These are phyloP conservation scores for Micropterix aruncella DNA, from an alignment of 2,888 invertebrate genomes.

Conservation along the genomic window DNA sequence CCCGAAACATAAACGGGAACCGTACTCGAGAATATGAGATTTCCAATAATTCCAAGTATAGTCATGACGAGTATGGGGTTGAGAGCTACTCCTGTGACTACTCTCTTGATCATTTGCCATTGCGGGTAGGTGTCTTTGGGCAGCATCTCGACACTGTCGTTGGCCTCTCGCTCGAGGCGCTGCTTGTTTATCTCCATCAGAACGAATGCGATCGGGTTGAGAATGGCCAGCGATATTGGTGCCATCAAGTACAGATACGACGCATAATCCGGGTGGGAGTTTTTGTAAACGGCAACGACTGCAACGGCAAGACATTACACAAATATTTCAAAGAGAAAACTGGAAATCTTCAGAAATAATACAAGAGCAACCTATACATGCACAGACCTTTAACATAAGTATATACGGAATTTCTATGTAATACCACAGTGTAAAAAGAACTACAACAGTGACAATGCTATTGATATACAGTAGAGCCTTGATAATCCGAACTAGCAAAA, in stretches of 20 bases:
- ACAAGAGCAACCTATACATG: too few relatives aligned
- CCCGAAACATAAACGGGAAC: slow-evolving; percentile 62
- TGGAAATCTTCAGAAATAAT: background rate
- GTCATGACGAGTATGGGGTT: slow-evolving; percentile 93
- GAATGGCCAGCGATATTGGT: slow-evolving; percentile 81
- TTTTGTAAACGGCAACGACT: slow-evolving; percentile 77
- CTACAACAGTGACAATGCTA: too few relatives aligned
- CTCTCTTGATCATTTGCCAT: slow-evolving; percentile 28
- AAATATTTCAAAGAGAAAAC: slow-evolving; percentile 3
- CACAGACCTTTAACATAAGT: too few relatives aligned
- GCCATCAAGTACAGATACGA: slow-evolving; percentile 87
- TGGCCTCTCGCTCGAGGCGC: slow-evolving; percentile 17
- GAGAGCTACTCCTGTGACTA: slow-evolving; percentile 56
- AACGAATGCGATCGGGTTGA: slow-evolving; percentile 86
- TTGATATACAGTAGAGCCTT: too few relatives aligned
- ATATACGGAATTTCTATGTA: too few relatives aligned
- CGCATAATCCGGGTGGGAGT: slow-evolving; percentile 79
- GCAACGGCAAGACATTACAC: slow-evolving; percentile 20
- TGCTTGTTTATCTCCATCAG: slow-evolving; percentile 71
- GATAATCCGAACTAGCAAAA: too few relatives aligned
- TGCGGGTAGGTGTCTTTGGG: slow-evolving; percentile 19
- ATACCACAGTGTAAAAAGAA: too few relatives aligned
- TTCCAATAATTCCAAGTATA: slow-evolving; percentile 75
- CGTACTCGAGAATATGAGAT: slow-evolving; percentile 64
- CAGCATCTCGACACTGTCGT: slow-evolving; percentile 8